Base-by-base conservation (phyloP, 2,113 vertebrate species). In the Danionella cerebrum region DNA sequence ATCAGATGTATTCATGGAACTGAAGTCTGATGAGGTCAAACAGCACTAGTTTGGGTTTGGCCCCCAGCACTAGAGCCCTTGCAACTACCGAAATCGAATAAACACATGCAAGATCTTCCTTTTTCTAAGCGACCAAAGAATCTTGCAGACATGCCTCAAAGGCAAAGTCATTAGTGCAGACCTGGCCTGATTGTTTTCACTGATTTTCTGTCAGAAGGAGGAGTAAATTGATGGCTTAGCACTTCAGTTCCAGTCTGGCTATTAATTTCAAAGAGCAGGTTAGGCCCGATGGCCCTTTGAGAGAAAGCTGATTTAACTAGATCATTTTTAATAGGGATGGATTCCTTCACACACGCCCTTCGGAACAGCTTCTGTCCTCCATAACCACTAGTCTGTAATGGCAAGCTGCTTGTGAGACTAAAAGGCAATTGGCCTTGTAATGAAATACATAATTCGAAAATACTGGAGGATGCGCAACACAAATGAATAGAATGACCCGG, bases 131-230 rank as follows among this genome's bases (percentile, higher is more conserved):
- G 50, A 51, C 12, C 51, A 33, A 55, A 63, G 51, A 62, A 58
- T 66, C 70, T 69, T 42, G 51, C 52, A 65, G 65, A 65, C 70
- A 47, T 52, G 69, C 73, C 69, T 75, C 64, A 67, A 75, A 75
- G 73, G 68, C 68, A 64, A 64, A 71, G 69, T 72, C 70, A 76
- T 72, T 72, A 69, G 66, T 65, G 66, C 60, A 42, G 74, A 64
- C 59, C 38, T 55, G 70, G 65, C 59, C 66, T 72, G 69, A 72
- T 72, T 76, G 74, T 72, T 76, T 76, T 72, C 74, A 72, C 70
- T 50, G 74, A 76, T 76, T 76, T 76, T 72, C 74, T 72, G 66
- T 69, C 74, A 58, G 70, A 54, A 76, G 66, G 74, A 69, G 66
- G 70, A 76, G 66, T 72, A 72, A 76, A 76, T 58, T 65, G 70